These are phyloP conservation scores for Acromyrmex heyeri DNA, from an alignment of 1,140 invertebrate species.

Conservation along the genomic window DNA sequence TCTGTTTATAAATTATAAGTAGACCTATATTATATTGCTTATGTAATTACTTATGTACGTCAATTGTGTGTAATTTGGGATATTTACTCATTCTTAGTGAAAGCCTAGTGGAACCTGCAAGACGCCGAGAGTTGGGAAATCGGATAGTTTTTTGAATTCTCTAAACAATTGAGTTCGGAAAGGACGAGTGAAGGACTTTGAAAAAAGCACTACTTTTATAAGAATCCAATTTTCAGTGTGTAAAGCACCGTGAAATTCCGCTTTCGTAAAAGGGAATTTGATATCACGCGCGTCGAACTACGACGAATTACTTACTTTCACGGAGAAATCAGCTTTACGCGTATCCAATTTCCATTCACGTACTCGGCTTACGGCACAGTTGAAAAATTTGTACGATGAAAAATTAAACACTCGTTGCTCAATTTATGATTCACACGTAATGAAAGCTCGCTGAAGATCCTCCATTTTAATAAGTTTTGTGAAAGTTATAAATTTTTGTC, in stretches of 20 bases:
- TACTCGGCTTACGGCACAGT: neutral
- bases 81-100: no score
- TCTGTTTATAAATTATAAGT: conserved; percentile 17
- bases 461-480: no score
- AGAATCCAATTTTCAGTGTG: neutral
- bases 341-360: conserved; percentile 1
- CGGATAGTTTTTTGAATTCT: neutral
- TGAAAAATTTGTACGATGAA: neutral
- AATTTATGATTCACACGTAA: no score
- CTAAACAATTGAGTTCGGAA: neutral
- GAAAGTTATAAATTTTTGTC: no score
- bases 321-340: neutral
- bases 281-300: neutral
- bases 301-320: conserved; percentile 13
- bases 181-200: neutral
- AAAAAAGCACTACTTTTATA: neutral
- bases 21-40: no score
- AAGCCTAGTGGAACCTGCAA: neutral
- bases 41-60: neutral
- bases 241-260: neutral
- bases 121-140: neutral
- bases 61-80: neutral
- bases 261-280: neutral
- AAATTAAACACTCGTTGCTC: no score
- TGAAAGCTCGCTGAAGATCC: no score